Base-by-base conservation (phyloP, 2,888 invertebrate genomes). In the Cheilosia urbana region DNA sequence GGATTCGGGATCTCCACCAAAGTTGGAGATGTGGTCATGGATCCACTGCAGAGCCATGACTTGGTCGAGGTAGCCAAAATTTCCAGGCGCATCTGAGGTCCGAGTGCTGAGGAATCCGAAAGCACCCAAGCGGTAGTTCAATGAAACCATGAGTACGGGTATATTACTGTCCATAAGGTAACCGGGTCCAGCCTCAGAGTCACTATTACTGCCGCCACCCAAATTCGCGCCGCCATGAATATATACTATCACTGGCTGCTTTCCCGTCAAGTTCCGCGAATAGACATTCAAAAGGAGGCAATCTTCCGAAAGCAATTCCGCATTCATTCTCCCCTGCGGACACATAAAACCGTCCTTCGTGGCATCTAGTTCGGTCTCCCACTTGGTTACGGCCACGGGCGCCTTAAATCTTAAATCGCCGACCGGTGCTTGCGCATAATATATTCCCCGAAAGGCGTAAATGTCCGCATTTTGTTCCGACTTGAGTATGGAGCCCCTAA, bases 61-160 rank as follows among this genome's bases (percentile, higher is more conserved):
- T 91, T 96, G 95, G 89, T 96, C 96, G 88, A 95, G 94, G 78
- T 95, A 91, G 0, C 94, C 96, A 78, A 93, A 93, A 89, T 96
- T 96, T 4, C 95, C 95, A 0, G 95, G 94, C 0, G 94, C 94
- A 45, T 93, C 91, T 55, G 93, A 91, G 69, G 94, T 94, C 0
- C 94, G 94, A 0, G 95, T 95, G 84, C 93, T 94, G 15, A 95
- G 88, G 88, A 94, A 94, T 5, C 95, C 95, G 45, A 91, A 75
- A 1, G 91, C 88, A 2, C 90, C 91, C 27, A 92, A 68, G 2
- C 92, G 90, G 79, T 91, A 92, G 58, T 91, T 91, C 2, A 92
- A 87, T 2, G 90, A 87, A 4, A 92, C 91, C 19, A 91, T 58
- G 0, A 92, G 89, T 30, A 91, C 58, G 0, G 91, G 89, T 30